Conservation (phyloP, 2,888 invertebrate species). For the Geophilus truncorum region DNA sequence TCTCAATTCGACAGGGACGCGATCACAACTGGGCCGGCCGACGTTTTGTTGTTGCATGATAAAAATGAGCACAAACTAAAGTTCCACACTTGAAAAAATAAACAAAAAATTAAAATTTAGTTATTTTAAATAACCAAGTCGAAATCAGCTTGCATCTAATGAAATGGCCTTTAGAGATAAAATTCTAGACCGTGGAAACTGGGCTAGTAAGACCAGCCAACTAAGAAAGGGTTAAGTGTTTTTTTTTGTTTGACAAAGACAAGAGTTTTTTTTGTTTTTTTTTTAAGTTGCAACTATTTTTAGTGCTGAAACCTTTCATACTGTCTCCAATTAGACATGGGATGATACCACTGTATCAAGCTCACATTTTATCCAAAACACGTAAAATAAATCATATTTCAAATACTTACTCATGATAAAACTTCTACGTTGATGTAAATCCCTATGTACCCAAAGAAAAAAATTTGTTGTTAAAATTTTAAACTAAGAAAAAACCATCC, state of each 20-base stretch:
- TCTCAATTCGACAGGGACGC: neutral
- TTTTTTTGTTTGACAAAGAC: neutral
- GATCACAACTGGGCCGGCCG: neutral
- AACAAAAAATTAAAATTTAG: too few species aligned
- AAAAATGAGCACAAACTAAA: neutral
- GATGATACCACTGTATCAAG: neutral
- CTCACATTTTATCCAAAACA: neutral
- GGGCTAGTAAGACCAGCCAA: neutral
- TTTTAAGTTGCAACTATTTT: neutral
- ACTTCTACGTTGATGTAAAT: neutral
- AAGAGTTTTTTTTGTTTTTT: neutral
- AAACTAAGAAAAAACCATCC: neutral
- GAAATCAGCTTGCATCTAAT: neutral
- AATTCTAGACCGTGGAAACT: neutral
- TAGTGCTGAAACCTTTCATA: neutral
- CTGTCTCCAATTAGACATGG: neutral
- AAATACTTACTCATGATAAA: neutral
- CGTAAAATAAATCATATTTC: neutral
- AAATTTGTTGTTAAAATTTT: neutral
- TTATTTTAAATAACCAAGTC: neutral
- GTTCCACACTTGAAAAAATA: neutral
- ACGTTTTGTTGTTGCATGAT: neutral
- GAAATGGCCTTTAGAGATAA: too few species aligned
- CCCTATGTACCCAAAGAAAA: neutral
- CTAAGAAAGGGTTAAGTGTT: neutral